Percentiles rank a stretch among this genome's conserved stretches.
Evolutionary conservation across 2,888 invertebrate species (phyloP).

Genomic region (Zhuqinia jingwanae): DNA sequence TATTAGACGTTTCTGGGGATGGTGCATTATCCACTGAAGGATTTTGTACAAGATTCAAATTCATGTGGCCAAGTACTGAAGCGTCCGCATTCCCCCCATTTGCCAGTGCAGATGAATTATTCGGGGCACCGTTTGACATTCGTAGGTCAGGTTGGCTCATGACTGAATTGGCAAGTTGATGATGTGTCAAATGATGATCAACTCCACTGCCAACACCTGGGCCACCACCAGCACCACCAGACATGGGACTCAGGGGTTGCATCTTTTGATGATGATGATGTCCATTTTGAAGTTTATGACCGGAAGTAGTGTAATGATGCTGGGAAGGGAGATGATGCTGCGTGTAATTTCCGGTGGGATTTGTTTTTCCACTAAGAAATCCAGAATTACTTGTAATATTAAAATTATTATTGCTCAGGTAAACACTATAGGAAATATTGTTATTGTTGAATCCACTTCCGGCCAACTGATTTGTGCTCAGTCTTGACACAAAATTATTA

Average conservation of each 20-base stretch:
- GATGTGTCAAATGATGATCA: conserved; percentile 30
- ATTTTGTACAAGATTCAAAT: conserved; percentile 23
- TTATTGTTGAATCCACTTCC: conserved; percentile 71
- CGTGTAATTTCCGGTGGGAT: conserved; percentile 58
- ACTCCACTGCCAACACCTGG: background rate
- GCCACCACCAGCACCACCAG: background rate
- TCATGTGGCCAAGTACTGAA: conserved; percentile 31
- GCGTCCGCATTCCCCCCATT: background rate
- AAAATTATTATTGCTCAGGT: conserved; percentile 68
- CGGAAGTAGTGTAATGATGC: conserved; percentile 41
- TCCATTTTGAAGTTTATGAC: conserved; percentile 53
- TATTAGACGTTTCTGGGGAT: conserved; percentile 29
- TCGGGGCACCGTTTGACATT: conserved; percentile 22
- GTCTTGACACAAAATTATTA: conserved; percentile 71
- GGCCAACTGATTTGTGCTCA: conserved; percentile 66
- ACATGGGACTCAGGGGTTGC: conserved; percentile 54
- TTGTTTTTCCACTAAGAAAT: conserved; percentile 69
- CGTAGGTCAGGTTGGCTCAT: conserved; percentile 68
- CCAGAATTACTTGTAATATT: conserved; percentile 68
- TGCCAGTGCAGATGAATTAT: background rate
- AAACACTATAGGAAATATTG: conserved; percentile 68
- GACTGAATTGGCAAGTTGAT: conserved; percentile 58
- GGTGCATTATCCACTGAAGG: conserved; percentile 6
- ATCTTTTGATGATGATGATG: conserved; percentile 49
- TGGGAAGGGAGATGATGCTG: conserved; percentile 35